Evolutionary conservation across 2,888 invertebrate genomes (phyloP).

Genomic region (Gastrophysa polygoni): DNA sequence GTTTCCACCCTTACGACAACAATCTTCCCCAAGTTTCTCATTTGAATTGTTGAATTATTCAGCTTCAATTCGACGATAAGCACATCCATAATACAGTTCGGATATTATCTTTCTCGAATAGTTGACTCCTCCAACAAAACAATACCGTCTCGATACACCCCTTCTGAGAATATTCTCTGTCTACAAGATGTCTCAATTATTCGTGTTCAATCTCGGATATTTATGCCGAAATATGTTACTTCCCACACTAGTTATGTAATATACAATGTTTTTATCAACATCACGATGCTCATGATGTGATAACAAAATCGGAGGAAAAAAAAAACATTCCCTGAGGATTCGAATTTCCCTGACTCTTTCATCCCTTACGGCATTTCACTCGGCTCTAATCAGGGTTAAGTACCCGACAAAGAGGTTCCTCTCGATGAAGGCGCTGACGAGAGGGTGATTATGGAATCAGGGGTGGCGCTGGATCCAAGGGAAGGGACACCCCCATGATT

Average conservation of each 20-base stretch:
- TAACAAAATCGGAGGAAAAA: neutral
- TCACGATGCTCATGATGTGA: too few relatives aligned
- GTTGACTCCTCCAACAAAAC: too few relatives aligned
- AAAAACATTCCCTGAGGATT: neutral
- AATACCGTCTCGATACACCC: too few relatives aligned
- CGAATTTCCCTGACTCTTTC: neutral
- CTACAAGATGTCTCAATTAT: too few relatives aligned
- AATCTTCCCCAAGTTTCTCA: slow-evolving; percentile 24
- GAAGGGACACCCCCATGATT: too few relatives aligned
- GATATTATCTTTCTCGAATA: too few relatives aligned
- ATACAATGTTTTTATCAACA: too few relatives aligned
- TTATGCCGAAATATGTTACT: too few relatives aligned
- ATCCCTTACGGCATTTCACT: neutral
- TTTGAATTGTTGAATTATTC: slow-evolving; percentile 28
- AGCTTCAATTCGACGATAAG: slow-evolving; percentile 30
- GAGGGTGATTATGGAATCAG: slow-evolving; percentile 34
- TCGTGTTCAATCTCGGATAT: too few relatives aligned
- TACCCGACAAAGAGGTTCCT: slow-evolving; percentile 9
- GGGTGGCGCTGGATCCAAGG: slow-evolving; percentile 2
- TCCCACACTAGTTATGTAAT: too few relatives aligned
- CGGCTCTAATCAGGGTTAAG: neutral
- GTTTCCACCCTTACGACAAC: slow-evolving; percentile 13
- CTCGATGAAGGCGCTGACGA: slow-evolving; percentile 10
- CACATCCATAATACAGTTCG: slow-evolving; percentile 25
- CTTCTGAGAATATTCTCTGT: too few relatives aligned